phyloP scores from a whole-genome alignment of 1,140 invertebrate genomes.

The Bombus soroeensis region DNA sequence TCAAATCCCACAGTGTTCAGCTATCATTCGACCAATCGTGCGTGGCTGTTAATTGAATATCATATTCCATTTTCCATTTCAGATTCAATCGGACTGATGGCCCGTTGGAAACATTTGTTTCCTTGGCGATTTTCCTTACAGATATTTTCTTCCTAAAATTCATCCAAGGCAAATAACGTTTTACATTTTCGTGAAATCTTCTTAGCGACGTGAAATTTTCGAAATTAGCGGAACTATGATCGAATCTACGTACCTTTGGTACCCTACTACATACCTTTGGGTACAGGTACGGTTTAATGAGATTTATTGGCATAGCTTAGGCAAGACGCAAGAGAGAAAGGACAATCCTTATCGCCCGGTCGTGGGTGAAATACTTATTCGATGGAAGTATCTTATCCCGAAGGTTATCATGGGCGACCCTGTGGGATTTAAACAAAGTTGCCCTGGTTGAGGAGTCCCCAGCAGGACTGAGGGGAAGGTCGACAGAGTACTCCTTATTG shows the following conservation, averaged over 20 bases:
- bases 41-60: conserved; percentile 36
- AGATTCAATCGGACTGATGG: too few species aligned
- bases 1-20: neutral
- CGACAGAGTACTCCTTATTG: conserved; percentile 66
- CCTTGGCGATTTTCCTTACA: neutral
- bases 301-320: conserved; percentile 60
- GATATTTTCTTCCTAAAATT: neutral
- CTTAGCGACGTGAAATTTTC: neutral
- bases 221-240: conserved; percentile 27
- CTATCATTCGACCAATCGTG: conserved; percentile 48
- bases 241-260: neutral
- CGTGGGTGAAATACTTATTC: conserved; percentile 70
- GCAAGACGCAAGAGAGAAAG: conserved; percentile 49
- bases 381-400: conserved; percentile 65
- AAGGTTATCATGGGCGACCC: conserved; percentile 69
- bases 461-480: conserved; percentile 22
- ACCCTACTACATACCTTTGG: too few species aligned
- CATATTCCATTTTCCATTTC: neutral
- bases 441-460: neutral
- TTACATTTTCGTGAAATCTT: too few species aligned
- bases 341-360: conserved; percentile 55
- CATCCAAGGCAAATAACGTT: neutral
- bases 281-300: conserved; percentile 44
- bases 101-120: too few species aligned
- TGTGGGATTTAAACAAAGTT: conserved; percentile 71